These are phyloP conservation scores for Nomada ferruginata DNA, from an alignment of 2,888 invertebrate genomes.

Conservation along the genomic window DNA sequence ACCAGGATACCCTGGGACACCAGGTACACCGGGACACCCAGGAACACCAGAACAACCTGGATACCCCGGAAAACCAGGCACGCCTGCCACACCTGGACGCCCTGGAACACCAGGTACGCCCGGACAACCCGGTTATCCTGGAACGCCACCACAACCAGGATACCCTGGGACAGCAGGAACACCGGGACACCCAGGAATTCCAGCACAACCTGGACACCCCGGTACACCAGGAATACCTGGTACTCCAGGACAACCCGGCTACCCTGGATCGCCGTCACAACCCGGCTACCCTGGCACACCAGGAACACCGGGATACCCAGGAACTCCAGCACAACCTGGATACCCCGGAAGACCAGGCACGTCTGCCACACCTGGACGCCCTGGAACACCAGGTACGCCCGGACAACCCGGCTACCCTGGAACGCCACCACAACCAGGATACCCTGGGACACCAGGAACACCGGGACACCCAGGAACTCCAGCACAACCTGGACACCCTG, in stretches of 20 bases:
- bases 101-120: conserved; percentile 10
- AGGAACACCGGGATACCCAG: conserved; percentile 58
- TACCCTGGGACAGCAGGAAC: conserved; percentile 44
- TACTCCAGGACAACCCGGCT: background rate
- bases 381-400: conserved; percentile 62
- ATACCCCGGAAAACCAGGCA: conserved; percentile 52
- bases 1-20: conserved; percentile 46
- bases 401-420: conserved; percentile 44
- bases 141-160: conserved; percentile 35
- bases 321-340: conserved; percentile 61
- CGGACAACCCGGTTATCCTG: conserved; percentile 28
- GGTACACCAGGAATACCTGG: background rate
- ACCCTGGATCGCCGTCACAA: conserved; percentile 44
- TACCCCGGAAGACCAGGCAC: background rate
- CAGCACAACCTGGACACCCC: conserved; percentile 59
- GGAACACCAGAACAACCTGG: conserved; percentile 57
- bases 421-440: conserved; percentile 20
- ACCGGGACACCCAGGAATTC: conserved; percentile 56
- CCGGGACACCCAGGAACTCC: background rate
- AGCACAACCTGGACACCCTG: no score
- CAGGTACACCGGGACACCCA: conserved; percentile 60
- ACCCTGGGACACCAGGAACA: conserved; percentile 40
- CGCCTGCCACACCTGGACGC: conserved; percentile 17
- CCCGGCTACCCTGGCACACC: conserved; percentile 46
- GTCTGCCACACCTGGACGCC: conserved; percentile 31